A percentile compares a stretch with the other conserved stretches of the same genome.
phyloP scores from a whole-genome alignment of 2,113 vertebrate genomes.

The Coptodon rendalli region DNA sequence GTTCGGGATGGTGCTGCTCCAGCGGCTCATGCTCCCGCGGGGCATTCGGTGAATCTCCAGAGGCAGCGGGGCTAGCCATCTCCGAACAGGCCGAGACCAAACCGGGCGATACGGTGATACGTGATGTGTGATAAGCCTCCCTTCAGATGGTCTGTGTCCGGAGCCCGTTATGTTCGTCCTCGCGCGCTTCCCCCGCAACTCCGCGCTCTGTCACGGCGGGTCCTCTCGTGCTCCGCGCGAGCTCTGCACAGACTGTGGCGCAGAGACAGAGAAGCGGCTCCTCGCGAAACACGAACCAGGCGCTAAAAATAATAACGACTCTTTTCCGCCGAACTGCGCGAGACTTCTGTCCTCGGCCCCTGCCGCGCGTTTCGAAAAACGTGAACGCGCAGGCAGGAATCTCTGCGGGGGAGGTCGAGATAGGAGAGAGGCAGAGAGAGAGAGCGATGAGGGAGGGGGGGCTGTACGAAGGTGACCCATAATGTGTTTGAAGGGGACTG shows the following conservation, averaged over 20 bases:
- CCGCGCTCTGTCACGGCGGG: neutral
- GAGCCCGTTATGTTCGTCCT: constrained; percentile 19
- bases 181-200: neutral
- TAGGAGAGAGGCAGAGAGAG: neutral
- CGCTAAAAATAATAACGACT: constrained; percentile 82
- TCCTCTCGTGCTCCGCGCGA: neutral
- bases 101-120: neutral
- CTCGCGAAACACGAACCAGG: constrained; percentile 35
- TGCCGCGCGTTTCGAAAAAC: constrained; percentile 25
- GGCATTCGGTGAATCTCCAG: constrained; percentile 16
- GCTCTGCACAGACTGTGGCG: constrained; percentile 8
- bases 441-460: neutral
- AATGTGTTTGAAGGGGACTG: neutral
- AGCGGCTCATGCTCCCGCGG: constrained; percentile 7
- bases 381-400: constrained; percentile 63
- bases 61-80: constrained; percentile 79
- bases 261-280: neutral
- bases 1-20: constrained; percentile 72
- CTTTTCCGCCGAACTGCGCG: neutral
- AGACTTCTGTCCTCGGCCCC: neutral
- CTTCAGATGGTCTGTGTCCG: neutral
- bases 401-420: constrained; percentile 33
- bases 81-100: constrained; percentile 5
- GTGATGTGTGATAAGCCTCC: neutral
- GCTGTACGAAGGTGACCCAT: neutral